Evolutionary conservation across 2,888 invertebrate genomes (phyloP), one percentile per base, ranked within the genome.

Genomic region (Melieria picta): DNA sequence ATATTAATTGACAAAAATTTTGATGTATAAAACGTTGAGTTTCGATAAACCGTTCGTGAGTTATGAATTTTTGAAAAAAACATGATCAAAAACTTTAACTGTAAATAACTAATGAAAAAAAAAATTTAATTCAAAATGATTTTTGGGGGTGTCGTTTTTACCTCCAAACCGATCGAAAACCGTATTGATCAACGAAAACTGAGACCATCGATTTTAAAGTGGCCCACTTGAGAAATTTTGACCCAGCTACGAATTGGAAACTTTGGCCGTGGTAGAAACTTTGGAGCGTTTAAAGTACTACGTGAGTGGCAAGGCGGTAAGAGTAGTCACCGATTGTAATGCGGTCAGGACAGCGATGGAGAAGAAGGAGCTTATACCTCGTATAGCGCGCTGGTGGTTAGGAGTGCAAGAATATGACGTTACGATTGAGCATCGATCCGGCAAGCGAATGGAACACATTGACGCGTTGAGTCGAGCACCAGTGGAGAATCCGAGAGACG

Each of bases 201-300:
- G 16, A 16, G 16, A 16, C 16, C 16, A 16, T 16, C 16, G 16
- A 16, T 16, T 16, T 16, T 16, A 16, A 16, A 16, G 16, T 16
- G 16, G 16, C 16, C 16, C 16, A 16, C 16, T 16, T 16, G 16
- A 16, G 16, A 16, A 16, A 16, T 1, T 16, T 16, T 16, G 16
- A 16, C 16, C 16, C 16, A 16, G n/a, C 61, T 84, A 84, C 67
- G 83, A 85, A 60, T 74, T 85, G 0, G 74, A 77, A 30, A 61
- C 74, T 3, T 42, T 77, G 11, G 75, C 75, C 0, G 74, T 76
- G 0, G 76, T 76, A 0, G 76, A 75, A 50, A 16, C 71, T 0
- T 71, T 74, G 0, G 58, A 76, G 16, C 56, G 76, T 3, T 74
- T 76, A 6, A 69, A 72, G 42, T 70, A 74, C 42, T 77, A 74